phyloP scores from a whole-genome alignment of 2,797 vertebrate species.

The Echiichthys vipera region DNA sequence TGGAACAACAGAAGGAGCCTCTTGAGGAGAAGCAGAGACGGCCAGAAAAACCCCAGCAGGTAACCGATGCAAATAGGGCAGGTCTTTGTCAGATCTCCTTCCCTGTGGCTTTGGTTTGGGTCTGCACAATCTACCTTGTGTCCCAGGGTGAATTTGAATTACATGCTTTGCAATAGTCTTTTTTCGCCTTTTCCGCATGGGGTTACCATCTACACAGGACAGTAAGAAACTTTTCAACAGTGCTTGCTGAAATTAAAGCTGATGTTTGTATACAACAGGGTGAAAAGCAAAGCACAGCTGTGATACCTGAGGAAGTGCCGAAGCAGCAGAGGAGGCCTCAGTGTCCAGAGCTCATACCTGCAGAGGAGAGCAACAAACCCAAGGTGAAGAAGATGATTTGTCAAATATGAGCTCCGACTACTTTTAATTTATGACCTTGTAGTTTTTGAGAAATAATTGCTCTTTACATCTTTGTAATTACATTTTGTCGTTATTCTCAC shows the following conservation, averaged over 20 bases:
- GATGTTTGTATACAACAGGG: slow-evolving; percentile 52
- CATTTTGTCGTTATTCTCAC: background rate
- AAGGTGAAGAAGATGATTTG: slow-evolving; percentile 51
- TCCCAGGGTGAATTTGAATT: slow-evolving; percentile 25
- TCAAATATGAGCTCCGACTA: background rate
- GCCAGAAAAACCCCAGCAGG: slow-evolving; percentile 72
- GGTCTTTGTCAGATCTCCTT: slow-evolving; percentile 31
- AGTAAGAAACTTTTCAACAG: slow-evolving; percentile 5
- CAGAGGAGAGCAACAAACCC: slow-evolving; percentile 63
- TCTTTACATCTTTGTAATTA: background rate
- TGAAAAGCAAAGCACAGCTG: slow-evolving; percentile 62
- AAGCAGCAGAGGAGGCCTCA: slow-evolving; percentile 61
- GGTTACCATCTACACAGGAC: background rate
- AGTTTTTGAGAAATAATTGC: background rate
- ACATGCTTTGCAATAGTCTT: slow-evolving; percentile 4
- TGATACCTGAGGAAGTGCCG: slow-evolving; percentile 53
- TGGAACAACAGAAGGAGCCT: slow-evolving; percentile 82
- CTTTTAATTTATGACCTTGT: background rate
- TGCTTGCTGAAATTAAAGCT: slow-evolving; percentile 7
- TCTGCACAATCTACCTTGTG: slow-evolving; percentile 9
- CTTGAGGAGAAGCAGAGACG: slow-evolving; percentile 85
- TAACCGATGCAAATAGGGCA: slow-evolving; percentile 45
- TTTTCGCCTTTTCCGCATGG: background rate
- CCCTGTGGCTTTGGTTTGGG: slow-evolving; percentile 28
- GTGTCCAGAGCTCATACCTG: slow-evolving; percentile 54